Evolutionary conservation across 2,888 invertebrate species (phyloP).

Genomic region (Hyposoter didymator): DNA sequence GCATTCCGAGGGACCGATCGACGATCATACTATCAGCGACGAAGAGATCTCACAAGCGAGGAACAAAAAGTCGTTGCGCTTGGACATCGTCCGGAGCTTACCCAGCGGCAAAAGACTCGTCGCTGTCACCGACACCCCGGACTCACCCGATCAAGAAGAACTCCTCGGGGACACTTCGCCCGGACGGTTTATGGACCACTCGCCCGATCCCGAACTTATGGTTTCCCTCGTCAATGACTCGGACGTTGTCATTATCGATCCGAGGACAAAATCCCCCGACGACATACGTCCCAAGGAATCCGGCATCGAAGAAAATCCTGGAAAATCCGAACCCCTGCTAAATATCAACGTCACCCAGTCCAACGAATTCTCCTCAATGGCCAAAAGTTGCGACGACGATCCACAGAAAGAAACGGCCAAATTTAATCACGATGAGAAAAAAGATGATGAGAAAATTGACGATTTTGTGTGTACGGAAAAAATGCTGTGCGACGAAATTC

Average conservation of each 20-base stretch:
- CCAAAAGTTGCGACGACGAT: slow-evolving; percentile 16
- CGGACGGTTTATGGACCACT: slow-evolving; percentile 81
- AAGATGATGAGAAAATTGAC: slow-evolving; percentile 65
- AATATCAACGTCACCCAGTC: slow-evolving; percentile 70
- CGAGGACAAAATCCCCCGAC: slow-evolving; percentile 87
- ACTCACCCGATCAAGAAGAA: slow-evolving; percentile 86
- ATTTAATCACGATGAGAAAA: slow-evolving; percentile 32
- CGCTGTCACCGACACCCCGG: slow-evolving; percentile 84
- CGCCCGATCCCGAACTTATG: slow-evolving; percentile 84
- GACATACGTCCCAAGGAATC: slow-evolving; percentile 86
- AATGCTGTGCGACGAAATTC: slow-evolving; percentile 73
- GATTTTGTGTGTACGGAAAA: slow-evolving; percentile 74
- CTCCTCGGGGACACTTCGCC: slow-evolving; percentile 84
- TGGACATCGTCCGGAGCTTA: slow-evolving; percentile 82
- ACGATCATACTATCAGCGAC: slow-evolving; percentile 77
- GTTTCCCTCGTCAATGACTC: slow-evolving; percentile 85
- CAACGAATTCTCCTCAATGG: slow-evolving; percentile 14
- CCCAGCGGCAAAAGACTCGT: slow-evolving; percentile 83
- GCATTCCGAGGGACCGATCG: slow-evolving; percentile 75
- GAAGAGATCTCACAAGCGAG: slow-evolving; percentile 78
- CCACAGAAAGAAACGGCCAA: slow-evolving; percentile 21
- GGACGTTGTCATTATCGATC: slow-evolving; percentile 88
- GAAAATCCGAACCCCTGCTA: slow-evolving; percentile 73
- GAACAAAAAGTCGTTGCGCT: slow-evolving; percentile 78
- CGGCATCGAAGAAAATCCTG: slow-evolving; percentile 72